Percentiles rank a stretch among this genome's conserved stretches.
phyloP scores from a whole-genome alignment of 2,113 vertebrate species.

The Platysternon megacephalum region DNA sequence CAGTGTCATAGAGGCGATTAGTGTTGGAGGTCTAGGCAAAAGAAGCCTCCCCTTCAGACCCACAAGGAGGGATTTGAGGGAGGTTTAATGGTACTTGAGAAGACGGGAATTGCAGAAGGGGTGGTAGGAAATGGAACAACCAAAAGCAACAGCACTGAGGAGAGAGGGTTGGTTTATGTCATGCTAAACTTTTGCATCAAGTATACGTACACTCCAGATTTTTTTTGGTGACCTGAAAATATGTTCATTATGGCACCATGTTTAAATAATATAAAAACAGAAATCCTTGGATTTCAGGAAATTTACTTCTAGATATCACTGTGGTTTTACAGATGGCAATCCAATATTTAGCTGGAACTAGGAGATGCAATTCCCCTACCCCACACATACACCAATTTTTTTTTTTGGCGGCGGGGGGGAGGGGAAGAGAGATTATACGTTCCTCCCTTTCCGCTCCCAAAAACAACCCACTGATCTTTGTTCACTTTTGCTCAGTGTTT shows the following conservation, averaged over 20 bases:
- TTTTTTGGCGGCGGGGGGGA: too few relatives aligned
- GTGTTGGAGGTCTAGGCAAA: neutral
- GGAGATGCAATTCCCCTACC: neutral
- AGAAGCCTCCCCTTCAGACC: too few relatives aligned
- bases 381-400: neutral
- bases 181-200: constrained; percentile 32
- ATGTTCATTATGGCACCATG: neutral
- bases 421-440: too few relatives aligned
- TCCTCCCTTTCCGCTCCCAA: neutral
- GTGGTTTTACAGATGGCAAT: neutral
- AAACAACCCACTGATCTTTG: neutral
- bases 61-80: neutral
- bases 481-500: neutral
- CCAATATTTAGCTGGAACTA: neutral
- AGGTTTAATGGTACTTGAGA: neutral
- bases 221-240: neutral
- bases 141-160: neutral
- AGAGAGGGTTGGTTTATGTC: neutral
- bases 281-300: neutral
- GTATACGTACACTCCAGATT: neutral
- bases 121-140: constrained; percentile 25
- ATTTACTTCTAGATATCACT: neutral
- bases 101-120: neutral
- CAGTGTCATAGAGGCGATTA: neutral
- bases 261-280: neutral